phyloP scores from a whole-genome alignment of 2,797 vertebrate species.

The Chelidonichthys spinosus region DNA sequence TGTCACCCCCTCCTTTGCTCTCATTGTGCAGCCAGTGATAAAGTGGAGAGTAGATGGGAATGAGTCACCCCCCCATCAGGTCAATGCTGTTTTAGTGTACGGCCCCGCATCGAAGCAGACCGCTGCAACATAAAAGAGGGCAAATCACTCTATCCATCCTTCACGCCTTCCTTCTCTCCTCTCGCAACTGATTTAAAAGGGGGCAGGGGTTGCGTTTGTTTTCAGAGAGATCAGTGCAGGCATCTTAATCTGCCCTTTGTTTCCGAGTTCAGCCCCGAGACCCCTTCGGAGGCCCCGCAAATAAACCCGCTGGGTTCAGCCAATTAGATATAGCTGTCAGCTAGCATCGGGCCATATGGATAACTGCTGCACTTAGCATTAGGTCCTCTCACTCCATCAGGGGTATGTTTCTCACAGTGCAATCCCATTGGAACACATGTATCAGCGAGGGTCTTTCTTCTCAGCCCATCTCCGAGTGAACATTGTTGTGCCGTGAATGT shows the following conservation, averaged over 20 bases:
- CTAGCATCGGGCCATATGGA: conserved; percentile 28
- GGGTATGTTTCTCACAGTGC: conserved; percentile 65
- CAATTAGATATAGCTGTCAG: conserved; percentile 80
- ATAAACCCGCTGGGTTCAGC: conserved; percentile 71
- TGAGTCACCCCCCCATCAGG: conserved; percentile 60
- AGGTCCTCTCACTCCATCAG: conserved; percentile 45
- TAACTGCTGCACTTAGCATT: conserved; percentile 41
- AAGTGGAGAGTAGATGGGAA: conserved; percentile 74
- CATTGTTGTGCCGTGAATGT: conserved; percentile 62
- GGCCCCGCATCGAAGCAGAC: conserved; percentile 57
- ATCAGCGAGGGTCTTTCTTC: conserved; percentile 56
- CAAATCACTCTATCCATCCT: conserved; percentile 71
- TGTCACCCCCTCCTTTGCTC: conserved; percentile 66
- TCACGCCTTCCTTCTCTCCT: conserved; percentile 43
- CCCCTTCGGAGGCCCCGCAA: conserved; percentile 46
- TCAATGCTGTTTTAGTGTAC: conserved; percentile 68
- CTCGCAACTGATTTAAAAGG: conserved; percentile 48
- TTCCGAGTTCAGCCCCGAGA: conserved; percentile 38
- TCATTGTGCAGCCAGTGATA: conserved; percentile 74
- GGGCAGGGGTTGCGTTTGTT: conserved; percentile 25
- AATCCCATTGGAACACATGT: conserved; percentile 61
- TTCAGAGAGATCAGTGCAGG: conserved; percentile 54
- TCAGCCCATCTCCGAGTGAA: conserved; percentile 43
- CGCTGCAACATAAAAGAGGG: conserved; percentile 60
- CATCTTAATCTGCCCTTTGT: conserved; percentile 76